phyloP scores from a whole-genome alignment of 2,797 vertebrate species.

The Trachurus trachurus region DNA sequence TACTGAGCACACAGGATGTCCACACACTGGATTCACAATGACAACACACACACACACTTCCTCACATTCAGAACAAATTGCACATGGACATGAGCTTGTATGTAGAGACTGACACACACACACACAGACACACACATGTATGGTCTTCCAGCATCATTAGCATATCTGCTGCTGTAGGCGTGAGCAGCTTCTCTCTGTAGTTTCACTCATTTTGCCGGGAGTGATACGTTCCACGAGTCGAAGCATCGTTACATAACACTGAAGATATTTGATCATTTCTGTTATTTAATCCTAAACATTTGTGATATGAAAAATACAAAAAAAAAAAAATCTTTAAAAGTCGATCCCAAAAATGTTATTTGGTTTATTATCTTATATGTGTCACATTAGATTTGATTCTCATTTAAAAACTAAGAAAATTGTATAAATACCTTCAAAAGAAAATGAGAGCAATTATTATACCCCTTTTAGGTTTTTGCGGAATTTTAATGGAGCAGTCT shows the following conservation, averaged over 20 bases:
- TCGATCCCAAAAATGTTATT: background rate
- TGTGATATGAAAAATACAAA: background rate
- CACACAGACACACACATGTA: background rate
- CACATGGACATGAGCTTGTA: background rate
- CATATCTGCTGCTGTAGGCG: conserved; percentile 31
- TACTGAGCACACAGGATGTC: conserved; percentile 74
- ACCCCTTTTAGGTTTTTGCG: background rate
- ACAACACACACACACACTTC: conserved; percentile 9
- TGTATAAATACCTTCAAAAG: background rate
- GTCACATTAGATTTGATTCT: background rate
- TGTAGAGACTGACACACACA: background rate
- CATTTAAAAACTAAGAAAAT: background rate
- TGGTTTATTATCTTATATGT: background rate
- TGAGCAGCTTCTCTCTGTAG: conserved; percentile 7
- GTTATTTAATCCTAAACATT: background rate
- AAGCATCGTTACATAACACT: background rate
- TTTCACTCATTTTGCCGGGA: background rate
- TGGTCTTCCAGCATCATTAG: conserved; percentile 14
- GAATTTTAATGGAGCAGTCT: background rate
- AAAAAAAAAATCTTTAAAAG: background rate
- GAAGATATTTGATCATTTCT: background rate
- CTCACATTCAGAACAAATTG: background rate
- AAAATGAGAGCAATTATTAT: background rate
- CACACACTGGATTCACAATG: conserved; percentile 41
- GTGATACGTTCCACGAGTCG: background rate